These are phyloP conservation scores for Alviniconcha marisindica DNA, from an alignment of 1,140 invertebrate species.

Conservation along the genomic window DNA sequence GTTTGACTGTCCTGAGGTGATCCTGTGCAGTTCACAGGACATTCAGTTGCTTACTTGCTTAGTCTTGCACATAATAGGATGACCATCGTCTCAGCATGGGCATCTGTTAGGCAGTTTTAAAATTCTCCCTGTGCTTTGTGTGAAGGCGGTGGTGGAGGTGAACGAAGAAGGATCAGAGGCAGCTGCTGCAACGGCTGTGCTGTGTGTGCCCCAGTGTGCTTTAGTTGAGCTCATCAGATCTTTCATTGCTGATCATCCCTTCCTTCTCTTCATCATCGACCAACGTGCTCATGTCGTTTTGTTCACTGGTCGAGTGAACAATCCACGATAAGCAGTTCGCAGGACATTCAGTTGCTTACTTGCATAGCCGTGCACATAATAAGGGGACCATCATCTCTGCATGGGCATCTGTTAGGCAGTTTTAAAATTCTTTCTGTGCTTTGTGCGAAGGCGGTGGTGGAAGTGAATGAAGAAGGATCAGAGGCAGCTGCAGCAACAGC, in stretches of 20 bases:
- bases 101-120: too few relatives aligned
- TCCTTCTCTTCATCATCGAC: neutral
- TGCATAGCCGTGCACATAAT: too few relatives aligned
- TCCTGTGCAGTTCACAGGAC: too few relatives aligned
- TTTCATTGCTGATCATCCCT: neutral
- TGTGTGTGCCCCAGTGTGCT: too few relatives aligned
- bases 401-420: too few relatives aligned
- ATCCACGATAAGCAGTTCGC: too few relatives aligned
- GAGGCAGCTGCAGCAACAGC: constrained; percentile 75
- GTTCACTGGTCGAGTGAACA: neutral
- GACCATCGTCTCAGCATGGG: too few relatives aligned
- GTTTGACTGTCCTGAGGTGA: too few relatives aligned
- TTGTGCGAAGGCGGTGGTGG: constrained; percentile 69
- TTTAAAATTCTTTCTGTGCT: neutral
- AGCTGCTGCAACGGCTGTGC: neutral
- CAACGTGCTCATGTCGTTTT: neutral
- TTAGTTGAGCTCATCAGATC: neutral
- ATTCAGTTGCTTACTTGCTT: too few relatives aligned
- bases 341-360: too few relatives aligned
- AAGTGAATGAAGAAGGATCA: constrained; percentile 76
- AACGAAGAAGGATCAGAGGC: neutral
- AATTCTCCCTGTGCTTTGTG: neutral
- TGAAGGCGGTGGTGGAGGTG: neutral
- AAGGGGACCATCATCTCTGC: too few relatives aligned
- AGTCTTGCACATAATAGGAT: too few relatives aligned